Conservation (phyloP, 1,140 invertebrate species). For the Sycophila sp. region DNA sequence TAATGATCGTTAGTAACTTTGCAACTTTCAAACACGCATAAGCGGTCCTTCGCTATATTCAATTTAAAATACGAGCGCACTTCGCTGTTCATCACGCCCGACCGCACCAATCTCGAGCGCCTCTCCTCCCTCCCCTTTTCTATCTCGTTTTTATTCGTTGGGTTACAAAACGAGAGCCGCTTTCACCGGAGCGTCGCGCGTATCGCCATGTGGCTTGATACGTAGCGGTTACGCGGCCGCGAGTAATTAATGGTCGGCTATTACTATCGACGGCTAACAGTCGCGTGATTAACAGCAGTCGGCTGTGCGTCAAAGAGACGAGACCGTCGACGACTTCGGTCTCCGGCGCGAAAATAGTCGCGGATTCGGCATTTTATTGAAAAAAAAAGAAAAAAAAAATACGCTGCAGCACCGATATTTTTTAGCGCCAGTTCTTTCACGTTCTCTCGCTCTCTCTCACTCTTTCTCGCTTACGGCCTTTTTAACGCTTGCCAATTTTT, state of each 20-base stretch:
- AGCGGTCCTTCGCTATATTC: too few species aligned
- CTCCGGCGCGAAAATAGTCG: not conserved
- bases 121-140: too few species aligned
- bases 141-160: not conserved
- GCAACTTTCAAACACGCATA: too few species aligned
- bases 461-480: too few species aligned
- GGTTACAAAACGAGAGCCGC: not conserved
- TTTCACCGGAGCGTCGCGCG: not conserved
- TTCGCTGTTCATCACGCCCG: too few species aligned
- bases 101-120: too few species aligned
- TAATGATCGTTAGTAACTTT: too few species aligned
- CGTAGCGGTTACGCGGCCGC: conserved; percentile 12
- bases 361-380: not conserved
- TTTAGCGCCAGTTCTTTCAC: too few species aligned
- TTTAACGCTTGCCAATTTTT: too few species aligned
- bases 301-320: not conserved
- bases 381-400: not conserved
- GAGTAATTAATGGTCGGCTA: conserved; percentile 35
- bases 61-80: too few species aligned
- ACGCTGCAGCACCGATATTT: too few species aligned
- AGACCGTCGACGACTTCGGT: not conserved
- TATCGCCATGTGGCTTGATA: not conserved
- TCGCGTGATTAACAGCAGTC: conserved; percentile 20
- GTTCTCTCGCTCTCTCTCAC: too few species aligned
- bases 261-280: conserved; percentile 27